Conservation (phyloP, 2,888 invertebrate genomes). For the Ferdinandea cuprea region DNA sequence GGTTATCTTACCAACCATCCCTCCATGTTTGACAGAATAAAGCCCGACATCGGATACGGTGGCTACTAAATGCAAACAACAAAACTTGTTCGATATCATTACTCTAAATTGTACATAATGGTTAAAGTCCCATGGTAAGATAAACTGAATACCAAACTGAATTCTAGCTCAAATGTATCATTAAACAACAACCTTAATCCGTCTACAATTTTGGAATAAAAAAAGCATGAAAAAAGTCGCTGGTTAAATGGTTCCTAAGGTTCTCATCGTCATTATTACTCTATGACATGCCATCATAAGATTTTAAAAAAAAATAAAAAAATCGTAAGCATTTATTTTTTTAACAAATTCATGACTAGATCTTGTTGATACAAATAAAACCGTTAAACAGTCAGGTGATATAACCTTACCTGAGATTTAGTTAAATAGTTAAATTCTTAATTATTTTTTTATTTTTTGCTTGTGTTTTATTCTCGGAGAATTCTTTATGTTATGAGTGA, state of each 20-base stretch:
- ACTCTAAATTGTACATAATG: constrained; percentile 43
- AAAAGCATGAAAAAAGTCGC: constrained; percentile 37
- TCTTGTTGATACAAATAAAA: constrained; percentile 9
- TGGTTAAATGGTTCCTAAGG: constrained; percentile 69
- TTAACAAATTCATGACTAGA: constrained; percentile 17
- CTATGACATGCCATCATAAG: constrained; percentile 3
- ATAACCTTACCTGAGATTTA: constrained; percentile 28
- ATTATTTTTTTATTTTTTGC: neutral
- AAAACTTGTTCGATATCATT: neutral
- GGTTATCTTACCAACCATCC: constrained; percentile 80
- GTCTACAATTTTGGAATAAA: constrained; percentile 47
- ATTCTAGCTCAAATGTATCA: constrained; percentile 62
- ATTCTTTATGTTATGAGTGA: neutral
- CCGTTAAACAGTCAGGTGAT: constrained; percentile 11
- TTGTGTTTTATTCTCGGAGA: neutral
- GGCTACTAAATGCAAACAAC: constrained; percentile 82
- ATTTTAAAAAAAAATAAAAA: constrained; percentile 2
- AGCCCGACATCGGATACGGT: constrained; percentile 84
- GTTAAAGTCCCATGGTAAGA: constrained; percentile 35
- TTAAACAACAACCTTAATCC: constrained; percentile 57
- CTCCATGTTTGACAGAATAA: constrained; percentile 83
- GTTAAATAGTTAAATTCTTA: constrained; percentile 22
- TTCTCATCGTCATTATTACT: constrained; percentile 42
- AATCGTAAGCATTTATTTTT: constrained; percentile 35
- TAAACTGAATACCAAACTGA: constrained; percentile 62